Base-by-base conservation (phyloP, 2,888 invertebrate species). In the Trachelus stipa region DNA sequence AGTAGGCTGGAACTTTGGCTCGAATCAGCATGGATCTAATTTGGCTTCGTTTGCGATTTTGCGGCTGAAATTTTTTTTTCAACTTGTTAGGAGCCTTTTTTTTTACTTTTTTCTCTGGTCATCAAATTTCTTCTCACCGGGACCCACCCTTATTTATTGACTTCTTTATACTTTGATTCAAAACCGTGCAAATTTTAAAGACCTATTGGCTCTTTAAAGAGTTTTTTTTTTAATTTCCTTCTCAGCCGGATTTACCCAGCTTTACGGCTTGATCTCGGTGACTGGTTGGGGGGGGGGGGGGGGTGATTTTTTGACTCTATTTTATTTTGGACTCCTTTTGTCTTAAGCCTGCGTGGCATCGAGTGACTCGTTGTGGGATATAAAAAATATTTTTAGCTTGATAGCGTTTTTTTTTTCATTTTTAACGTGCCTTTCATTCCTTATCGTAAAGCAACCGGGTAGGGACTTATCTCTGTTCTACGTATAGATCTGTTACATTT, bases 211-310 rank as follows among this genome's bases (percentile, higher is more conserved):
- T 56, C 15, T 6, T 56, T 35, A 35, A 12, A 3, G 3, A 34
- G 9, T 9, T 3, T 12, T 12, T 35, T 3, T 35, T 35, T 35
- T 35, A 3, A 3, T 35, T 12, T 12, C 1, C 35, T 12, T 35
- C 6, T 40, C 1, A 15, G 2, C 1, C 23, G 6, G 56, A 56
- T 15, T 15, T 56, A 56, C 23, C 56, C 23, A 23, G 9, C 1
- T 23, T 40, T 40, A 23, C 9, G 23, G 6, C 0, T 23, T 23
- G 0, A 23, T 56, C 9, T 9, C 1, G 23, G 23, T 9, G 6
- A 2, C 2, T 1, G 9, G 0, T 23, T 0, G 9, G 0, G 1
- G 9, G 9, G 9, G 4, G 31, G 31, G 2, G 31, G 31, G 2
- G 31, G 31, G 31, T 2, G 33, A 33, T 15, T 4, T 12, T 37